These are phyloP conservation scores for Vulpes lagopus DNA, from an alignment of 2,113 vertebrate genomes.

Conservation along the genomic window DNA sequence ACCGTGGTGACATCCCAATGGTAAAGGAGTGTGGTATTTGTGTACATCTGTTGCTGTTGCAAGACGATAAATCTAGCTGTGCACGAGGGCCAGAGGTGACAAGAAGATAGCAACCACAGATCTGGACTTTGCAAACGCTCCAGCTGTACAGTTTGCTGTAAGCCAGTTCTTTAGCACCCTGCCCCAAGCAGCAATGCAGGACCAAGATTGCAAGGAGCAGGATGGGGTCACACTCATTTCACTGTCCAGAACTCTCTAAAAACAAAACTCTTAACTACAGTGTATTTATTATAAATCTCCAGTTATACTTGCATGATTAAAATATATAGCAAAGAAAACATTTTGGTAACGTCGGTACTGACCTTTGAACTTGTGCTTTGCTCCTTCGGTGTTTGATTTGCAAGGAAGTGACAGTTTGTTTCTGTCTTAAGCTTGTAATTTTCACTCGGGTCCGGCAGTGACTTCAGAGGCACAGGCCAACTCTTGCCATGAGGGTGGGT, in stretches of 20 bases:
- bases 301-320: slow-evolving; percentile 47
- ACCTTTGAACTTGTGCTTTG: slow-evolving; percentile 67
- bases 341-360: slow-evolving; percentile 49
- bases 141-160: neutral
- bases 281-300: slow-evolving; percentile 11
- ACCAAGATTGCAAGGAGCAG: neutral
- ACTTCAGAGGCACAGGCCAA: slow-evolving; percentile 54
- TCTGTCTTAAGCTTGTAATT: slow-evolving; percentile 69
- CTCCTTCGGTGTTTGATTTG: slow-evolving; percentile 77
- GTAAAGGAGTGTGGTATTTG: slow-evolving; percentile 68
- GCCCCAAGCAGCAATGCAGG: neutral
- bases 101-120: slow-evolving; percentile 36
- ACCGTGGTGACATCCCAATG: neutral
- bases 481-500: neutral
- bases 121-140: slow-evolving; percentile 22
- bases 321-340: slow-evolving; percentile 70
- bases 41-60: slow-evolving; percentile 27
- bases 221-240: slow-evolving; percentile 18
- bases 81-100: slow-evolving; percentile 41
- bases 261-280: neutral
- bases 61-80: slow-evolving; percentile 18
- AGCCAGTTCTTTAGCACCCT: slow-evolving; percentile 17
- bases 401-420: slow-evolving; percentile 73
- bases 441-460: slow-evolving; percentile 44
- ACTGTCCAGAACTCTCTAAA: neutral